Evolutionary conservation across 2,113 vertebrate genomes (phyloP).

Genomic region (Sigmodon hispidus): DNA sequence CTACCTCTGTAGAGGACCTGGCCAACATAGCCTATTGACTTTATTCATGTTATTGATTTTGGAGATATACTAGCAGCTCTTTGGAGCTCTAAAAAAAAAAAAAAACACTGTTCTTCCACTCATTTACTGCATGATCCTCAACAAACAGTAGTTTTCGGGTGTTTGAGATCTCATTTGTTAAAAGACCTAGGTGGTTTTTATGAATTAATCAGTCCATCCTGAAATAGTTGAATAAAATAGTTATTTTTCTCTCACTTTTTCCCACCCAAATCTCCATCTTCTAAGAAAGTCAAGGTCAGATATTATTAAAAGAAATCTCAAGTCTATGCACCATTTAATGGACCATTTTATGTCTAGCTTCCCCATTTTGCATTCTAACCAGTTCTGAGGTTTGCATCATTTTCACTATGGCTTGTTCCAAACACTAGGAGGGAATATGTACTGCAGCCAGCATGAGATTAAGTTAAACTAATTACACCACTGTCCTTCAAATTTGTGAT

Average conservation of each 20-base stretch:
- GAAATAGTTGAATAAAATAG: not conserved
- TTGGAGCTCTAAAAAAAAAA: not conserved
- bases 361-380: not conserved
- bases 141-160: not conserved
- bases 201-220: not conserved
- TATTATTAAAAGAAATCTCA: not conserved
- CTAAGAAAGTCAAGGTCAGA: not conserved
- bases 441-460: constrained; percentile 37
- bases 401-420: constrained; percentile 32
- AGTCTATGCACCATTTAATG: not conserved
- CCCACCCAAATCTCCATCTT: not conserved
- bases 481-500: constrained; percentile 65
- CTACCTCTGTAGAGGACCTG: not conserved
- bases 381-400: constrained; percentile 29
- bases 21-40: not conserved
- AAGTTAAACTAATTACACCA: constrained; percentile 53
- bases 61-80: not conserved
- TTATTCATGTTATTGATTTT: not conserved
- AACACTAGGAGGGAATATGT: constrained; percentile 1
- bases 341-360: not conserved
- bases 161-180: constrained; percentile 33
- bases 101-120: not conserved
- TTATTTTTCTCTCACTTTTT: not conserved
- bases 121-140: not conserved
- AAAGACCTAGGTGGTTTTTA: constrained; percentile 19